A percentile compares a stretch with the other conserved stretches of the same genome.
phyloP scores from a whole-genome alignment of 1,140 invertebrate genomes.

The Cotesia typhae region DNA sequence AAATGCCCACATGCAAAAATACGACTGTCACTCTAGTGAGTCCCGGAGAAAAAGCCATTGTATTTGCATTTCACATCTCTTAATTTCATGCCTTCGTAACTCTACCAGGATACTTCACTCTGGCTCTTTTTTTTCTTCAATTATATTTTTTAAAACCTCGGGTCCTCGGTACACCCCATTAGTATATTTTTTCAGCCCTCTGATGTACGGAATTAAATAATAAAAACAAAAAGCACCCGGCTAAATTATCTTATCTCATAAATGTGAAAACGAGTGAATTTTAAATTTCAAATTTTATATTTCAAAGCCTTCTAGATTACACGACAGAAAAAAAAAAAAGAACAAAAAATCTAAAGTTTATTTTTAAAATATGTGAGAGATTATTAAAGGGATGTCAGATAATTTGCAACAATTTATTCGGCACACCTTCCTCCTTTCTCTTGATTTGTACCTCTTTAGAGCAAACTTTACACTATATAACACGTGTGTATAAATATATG shows the following conservation, averaged over 20 bases:
- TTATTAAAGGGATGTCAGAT: neutral
- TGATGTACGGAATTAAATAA: too few relatives aligned
- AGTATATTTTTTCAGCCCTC: too few relatives aligned
- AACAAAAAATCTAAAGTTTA: neutral
- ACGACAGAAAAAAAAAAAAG: neutral
- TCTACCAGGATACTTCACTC: slow-evolving; percentile 20
- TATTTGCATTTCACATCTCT: slow-evolving; percentile 34
- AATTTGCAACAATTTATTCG: slow-evolving; percentile 13
- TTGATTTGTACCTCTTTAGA: slow-evolving; percentile 4
- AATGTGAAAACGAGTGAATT: too few relatives aligned
- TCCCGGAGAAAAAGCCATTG: neutral
- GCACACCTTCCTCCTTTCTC: slow-evolving; percentile 19
- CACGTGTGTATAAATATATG: neutral
- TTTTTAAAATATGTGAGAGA: neutral
- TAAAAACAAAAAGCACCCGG: too few relatives aligned
- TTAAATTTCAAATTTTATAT: too few relatives aligned
- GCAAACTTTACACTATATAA: too few relatives aligned
- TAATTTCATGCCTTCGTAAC: slow-evolving; percentile 41
- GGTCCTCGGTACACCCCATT: neutral
- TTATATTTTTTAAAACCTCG: neutral
- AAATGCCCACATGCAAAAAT: neutral
- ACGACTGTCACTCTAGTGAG: neutral
- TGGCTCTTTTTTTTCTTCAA: neutral
- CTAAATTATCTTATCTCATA: too few relatives aligned
- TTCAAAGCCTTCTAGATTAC: neutral